phyloP scores from a whole-genome alignment of 2,888 invertebrate species.

The Amphiduros pacificus region DNA sequence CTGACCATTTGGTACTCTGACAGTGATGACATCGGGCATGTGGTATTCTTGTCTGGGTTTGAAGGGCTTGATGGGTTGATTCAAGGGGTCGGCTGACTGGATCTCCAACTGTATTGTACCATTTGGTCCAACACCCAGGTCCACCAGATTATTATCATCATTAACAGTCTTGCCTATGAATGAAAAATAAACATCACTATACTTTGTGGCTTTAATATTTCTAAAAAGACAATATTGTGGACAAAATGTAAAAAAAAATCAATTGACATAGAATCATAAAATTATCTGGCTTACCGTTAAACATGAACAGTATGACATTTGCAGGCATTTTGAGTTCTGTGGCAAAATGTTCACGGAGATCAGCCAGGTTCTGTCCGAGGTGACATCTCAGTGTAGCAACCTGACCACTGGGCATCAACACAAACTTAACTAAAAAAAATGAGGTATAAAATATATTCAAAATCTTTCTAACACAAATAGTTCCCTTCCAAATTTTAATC shows the following conservation, averaged over 20 bases:
- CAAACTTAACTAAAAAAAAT: constrained; percentile 57
- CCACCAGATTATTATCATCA: constrained; percentile 46
- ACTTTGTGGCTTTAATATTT: too few relatives aligned
- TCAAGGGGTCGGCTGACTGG: constrained; percentile 56
- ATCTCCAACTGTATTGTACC: constrained; percentile 56
- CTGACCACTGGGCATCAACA: constrained; percentile 57
- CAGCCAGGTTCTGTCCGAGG: constrained; percentile 49
- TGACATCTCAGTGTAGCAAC: constrained; percentile 53
- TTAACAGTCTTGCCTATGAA: constrained; percentile 48
- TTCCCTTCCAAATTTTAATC: too few relatives aligned
- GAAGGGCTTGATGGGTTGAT: constrained; percentile 53
- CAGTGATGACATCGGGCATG: constrained; percentile 59
- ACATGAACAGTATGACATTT: constrained; percentile 48
- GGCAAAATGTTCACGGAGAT: constrained; percentile 54
- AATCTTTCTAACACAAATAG: too few relatives aligned
- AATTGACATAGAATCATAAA: background rate
- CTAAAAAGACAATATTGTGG: background rate
- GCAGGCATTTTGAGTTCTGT: constrained; percentile 52
- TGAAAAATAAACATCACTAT: too few relatives aligned
- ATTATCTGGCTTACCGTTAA: constrained; percentile 45
- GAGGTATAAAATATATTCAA: too few relatives aligned
- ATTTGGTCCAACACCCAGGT: constrained; percentile 57
- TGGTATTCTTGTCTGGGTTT: constrained; percentile 52
- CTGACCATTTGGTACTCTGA: constrained; percentile 51
- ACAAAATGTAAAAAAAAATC: background rate